Evolutionary conservation across 2,113 vertebrate species (phyloP), one percentile per base, ranked within the genome.

Genomic region (Podocnemis expansa): DNA sequence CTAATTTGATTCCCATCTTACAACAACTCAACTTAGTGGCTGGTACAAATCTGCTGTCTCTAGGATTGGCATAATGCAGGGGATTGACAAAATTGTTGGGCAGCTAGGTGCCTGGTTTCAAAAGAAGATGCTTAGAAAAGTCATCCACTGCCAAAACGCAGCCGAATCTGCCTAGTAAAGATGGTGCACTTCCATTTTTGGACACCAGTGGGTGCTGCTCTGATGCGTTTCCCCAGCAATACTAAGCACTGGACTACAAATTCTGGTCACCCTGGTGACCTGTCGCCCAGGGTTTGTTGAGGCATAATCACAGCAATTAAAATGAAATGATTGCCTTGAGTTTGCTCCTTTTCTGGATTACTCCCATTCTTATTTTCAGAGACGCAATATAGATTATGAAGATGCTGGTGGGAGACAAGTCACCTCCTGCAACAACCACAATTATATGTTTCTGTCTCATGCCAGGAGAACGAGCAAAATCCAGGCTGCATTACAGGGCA

Each of bases 261-360:
- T 47, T 47, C 47, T 47, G 47, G 47, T 47, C 10, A 10, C 47
- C 47, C 6, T 47, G 47, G 6, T 6, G 47, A 47, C 47, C 47
- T 47, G 47, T 6, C 47, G 10, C 6, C 47, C 47, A 47, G 47
- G 7, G 10, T 47, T 47, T 47, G 47, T 47, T 10, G 47, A 47
- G 47, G 47, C 47, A 47, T 63, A 88, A 90, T 96, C 96, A 97
- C 97, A 96, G 95, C 95, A 97, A 93, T 95, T 95, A 96, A 96
- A 96, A 79, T 84, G 94, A 96, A 94, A 96, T 95, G 95, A 96
- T 94, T 97, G 91, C 94, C 89, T 90, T 93, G 92, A 82, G 93
- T 94, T 96, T 96, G 94, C 96, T 95, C 92, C 93, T 52, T 95
- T 86, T 96, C 94, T 55, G 63, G 92, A 78, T 92, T 95, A 92